These are phyloP conservation scores for Thripadectes ignobilis DNA, from an alignment of 2,797 vertebrate genomes.

Conservation along the genomic window DNA sequence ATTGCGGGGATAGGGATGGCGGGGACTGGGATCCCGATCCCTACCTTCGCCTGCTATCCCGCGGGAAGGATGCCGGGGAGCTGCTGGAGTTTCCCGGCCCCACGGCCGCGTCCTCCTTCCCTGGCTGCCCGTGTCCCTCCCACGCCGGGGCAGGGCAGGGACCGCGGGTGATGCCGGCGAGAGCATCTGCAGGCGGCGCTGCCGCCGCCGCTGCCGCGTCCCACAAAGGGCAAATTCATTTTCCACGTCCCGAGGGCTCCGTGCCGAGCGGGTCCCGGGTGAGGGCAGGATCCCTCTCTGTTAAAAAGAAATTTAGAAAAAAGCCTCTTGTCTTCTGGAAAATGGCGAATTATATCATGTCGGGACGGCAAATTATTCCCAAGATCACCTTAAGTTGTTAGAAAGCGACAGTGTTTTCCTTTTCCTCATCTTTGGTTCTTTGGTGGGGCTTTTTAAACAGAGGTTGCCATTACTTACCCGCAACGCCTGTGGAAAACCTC, in stretches of 20 bases:
- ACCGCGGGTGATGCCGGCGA: no score
- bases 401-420: background rate
- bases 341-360: background rate
- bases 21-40: background rate
- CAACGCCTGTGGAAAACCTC: background rate
- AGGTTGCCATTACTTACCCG: background rate
- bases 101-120: background rate
- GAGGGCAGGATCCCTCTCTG: background rate
- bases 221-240: constrained; percentile 23
- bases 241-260: background rate
- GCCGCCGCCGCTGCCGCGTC: background rate
- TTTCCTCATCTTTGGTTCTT: background rate
- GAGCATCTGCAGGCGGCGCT: background rate
- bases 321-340: background rate
- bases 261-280: background rate
- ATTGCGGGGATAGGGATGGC: no score
- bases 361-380: background rate
- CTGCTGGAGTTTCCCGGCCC: background rate
- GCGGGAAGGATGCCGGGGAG: background rate
- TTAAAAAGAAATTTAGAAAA: background rate
- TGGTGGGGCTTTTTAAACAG: background rate
- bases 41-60: background rate
- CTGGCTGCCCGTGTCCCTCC: background rate
- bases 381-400: background rate
- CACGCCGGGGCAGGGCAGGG: background rate